Evolutionary conservation across 2,797 vertebrate species (phyloP).

Genomic region (Sebastolobus alascanus): DNA sequence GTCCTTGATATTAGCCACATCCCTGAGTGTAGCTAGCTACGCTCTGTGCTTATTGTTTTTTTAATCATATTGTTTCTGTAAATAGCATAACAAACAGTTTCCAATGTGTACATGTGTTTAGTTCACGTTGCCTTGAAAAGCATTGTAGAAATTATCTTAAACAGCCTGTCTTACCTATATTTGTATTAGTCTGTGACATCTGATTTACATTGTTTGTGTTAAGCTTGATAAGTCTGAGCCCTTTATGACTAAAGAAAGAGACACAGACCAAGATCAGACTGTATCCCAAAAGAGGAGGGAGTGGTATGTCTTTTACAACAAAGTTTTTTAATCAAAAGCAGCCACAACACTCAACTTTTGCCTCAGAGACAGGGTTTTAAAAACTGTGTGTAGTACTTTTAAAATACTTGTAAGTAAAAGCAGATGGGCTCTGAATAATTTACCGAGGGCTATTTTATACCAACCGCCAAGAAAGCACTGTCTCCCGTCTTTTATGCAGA

Average conservation of each 20-base stretch:
- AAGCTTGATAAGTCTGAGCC: neutral
- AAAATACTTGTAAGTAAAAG: slow-evolving; percentile 63
- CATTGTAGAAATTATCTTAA: neutral
- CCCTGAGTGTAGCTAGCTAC: too few relatives aligned
- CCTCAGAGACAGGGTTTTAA: slow-evolving; percentile 19
- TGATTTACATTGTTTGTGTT: neutral
- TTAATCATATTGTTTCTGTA: neutral
- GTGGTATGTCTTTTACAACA: neutral
- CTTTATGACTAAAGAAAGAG: neutral
- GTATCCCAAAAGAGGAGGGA: neutral
- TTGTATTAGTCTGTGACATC: neutral
- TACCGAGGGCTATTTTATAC: slow-evolving; percentile 55
- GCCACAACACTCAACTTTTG: neutral
- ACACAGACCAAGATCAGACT: neutral
- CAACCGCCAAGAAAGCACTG: slow-evolving; percentile 26
- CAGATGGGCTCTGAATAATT: slow-evolving; percentile 72
- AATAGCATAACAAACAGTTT: neutral
- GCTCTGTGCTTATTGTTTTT: neutral
- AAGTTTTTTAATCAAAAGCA: slow-evolving; percentile 13
- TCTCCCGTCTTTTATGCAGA: slow-evolving; percentile 25
- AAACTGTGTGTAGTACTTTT: slow-evolving; percentile 37
- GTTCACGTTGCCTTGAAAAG: neutral
- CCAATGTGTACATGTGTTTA: neutral
- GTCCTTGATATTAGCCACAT: neutral
- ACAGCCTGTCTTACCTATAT: neutral